Evolutionary conservation across 2,888 invertebrate genomes (phyloP), one percentile per base, ranked within the genome.

Genomic region (Bombylius major): DNA sequence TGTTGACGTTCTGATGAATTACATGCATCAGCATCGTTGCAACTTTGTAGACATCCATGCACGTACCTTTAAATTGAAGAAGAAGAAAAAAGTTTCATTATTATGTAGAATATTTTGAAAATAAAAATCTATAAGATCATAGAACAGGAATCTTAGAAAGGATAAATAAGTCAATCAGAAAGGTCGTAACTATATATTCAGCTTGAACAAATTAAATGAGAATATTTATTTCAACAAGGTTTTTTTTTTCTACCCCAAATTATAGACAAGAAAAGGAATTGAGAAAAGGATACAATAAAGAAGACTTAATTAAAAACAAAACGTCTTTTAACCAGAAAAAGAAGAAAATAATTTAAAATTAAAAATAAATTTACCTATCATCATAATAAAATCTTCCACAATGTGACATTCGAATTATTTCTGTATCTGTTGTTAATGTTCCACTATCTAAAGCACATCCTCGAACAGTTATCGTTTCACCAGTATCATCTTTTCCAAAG

Each of bases 401-500:
- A 73, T 97, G 96, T n/a, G 93, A 93, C 89, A 94, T 93, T 62
- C 97, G 79, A 53, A 96, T 89, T 59, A 97, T 87, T 77, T 97
- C 97, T 0, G 96, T 96, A 75, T 97, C 96, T 0, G 94, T 93
- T 55, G 95, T 97, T 51, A 89, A 81, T 0, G 94, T 93, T 4
- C 97, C 96, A 63, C 94, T 94, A 77, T 97, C 97, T 65, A 96
- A 77, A 1, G 95, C 96, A 75, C 97, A 97, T 55, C 89, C 89
- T 31, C 97, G 81, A n/a, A 97, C 87, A 5, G 89, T 87, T 65
- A 96, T 83, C 1, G 83, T 80, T 67, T 87, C 83, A 5, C 87
- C 87, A 11, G 83, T 86, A 68, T 89, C 87, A 68, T 84, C 92
- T 92, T 75, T 0, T 65, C 68, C 44, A 59, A 50, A 47, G 39